Conservation (phyloP, 2,113 vertebrate genomes). For the Hydropotes inermis region DNA sequence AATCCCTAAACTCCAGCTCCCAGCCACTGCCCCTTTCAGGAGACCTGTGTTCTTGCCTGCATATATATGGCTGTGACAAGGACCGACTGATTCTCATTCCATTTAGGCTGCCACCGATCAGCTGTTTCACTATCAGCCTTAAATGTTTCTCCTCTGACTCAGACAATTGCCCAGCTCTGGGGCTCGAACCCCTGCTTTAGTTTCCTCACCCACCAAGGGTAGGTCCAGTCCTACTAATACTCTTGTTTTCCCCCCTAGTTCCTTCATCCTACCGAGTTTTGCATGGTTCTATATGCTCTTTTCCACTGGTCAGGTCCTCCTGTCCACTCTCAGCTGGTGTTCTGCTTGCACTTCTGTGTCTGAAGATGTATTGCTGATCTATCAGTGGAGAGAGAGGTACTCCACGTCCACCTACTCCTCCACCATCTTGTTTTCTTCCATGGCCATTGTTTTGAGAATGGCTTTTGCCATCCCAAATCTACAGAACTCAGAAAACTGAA, state of each 20-base stretch:
- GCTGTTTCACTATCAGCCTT: not conserved
- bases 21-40: not conserved
- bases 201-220: fast-evolving
- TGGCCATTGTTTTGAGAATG: not conserved
- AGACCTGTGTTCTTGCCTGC: not conserved
- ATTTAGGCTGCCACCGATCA: not conserved
- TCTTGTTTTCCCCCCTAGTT: not conserved
- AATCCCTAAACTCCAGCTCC: not conserved
- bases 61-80: not conserved
- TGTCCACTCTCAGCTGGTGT: not conserved
- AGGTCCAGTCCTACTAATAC: not conserved
- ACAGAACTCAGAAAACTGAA: not conserved
- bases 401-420: not conserved
- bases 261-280: fast-evolving
- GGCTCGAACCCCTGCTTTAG: not conserved
- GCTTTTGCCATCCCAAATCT: not conserved
- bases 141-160: not conserved
- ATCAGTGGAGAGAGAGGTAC: not conserved
- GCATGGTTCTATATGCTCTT: not conserved
- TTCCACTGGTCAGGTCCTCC: not conserved
- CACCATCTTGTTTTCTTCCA: not conserved
- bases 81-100: not conserved
- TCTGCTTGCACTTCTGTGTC: not conserved
- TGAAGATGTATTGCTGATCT: not conserved
- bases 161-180: not conserved